These are phyloP conservation scores for Odocoileus hemionus DNA, from an alignment of 2,113 vertebrate genomes.

Conservation along the genomic window DNA sequence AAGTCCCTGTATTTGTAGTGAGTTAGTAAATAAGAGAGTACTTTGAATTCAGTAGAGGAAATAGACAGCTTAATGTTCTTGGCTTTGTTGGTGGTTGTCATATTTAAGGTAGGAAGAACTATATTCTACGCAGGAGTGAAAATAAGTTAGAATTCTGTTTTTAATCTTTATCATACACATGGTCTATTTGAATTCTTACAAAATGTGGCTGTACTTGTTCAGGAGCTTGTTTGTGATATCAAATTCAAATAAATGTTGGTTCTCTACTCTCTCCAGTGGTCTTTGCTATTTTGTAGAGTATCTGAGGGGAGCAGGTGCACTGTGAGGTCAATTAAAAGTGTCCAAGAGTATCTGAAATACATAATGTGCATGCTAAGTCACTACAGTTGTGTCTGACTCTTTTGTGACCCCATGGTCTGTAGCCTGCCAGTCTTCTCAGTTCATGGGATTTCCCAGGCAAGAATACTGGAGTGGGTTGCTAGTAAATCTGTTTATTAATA, in stretches of 20 bases:
- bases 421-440: not conserved
- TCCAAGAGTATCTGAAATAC: not conserved
- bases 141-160: slow-evolving; percentile 10
- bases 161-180: not conserved
- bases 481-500: not conserved
- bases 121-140: slow-evolving; percentile 1
- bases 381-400: not conserved
- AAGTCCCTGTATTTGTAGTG: not conserved
- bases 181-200: not conserved
- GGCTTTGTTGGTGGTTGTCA: not conserved
- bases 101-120: not conserved
- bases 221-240: not conserved
- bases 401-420: not conserved
- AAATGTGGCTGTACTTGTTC: not conserved
- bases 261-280: not conserved
- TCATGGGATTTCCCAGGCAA: not conserved
- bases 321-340: not conserved
- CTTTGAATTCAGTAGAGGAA: not conserved
- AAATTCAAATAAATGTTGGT: not conserved
- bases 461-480: not conserved
- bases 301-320: not conserved
- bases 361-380: not conserved
- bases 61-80: not conserved
- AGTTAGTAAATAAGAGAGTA: slow-evolving; percentile 7
- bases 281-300: not conserved